Conservation (phyloP, 2,113 vertebrate genomes). For the Syrmaticus mikado region DNA sequence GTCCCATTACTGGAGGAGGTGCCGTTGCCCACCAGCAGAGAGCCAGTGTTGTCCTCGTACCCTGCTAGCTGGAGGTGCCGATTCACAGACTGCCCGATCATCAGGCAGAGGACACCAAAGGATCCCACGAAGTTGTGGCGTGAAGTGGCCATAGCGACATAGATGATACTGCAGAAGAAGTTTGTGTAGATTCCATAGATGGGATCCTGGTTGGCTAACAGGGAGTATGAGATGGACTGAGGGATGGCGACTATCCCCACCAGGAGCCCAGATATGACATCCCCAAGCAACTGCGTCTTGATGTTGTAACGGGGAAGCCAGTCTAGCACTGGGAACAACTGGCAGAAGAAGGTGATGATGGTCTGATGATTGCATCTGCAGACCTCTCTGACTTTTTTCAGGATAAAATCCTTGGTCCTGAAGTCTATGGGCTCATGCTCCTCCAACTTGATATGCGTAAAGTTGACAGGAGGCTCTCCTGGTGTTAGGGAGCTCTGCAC, state of each 20-base stretch:
- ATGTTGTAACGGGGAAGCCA: conserved; percentile 61
- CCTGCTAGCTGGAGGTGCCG: conserved; percentile 69
- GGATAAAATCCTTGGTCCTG: conserved; percentile 26
- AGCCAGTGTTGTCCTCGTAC: neutral
- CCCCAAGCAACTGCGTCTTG: conserved; percentile 48
- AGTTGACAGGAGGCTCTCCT: neutral
- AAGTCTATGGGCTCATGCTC: neutral
- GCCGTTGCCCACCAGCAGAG: neutral
- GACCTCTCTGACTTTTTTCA: neutral
- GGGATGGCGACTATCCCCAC: conserved; percentile 72
- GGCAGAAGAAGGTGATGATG: neutral
- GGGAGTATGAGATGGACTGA: conserved; percentile 73
- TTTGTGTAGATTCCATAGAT: conserved; percentile 76
- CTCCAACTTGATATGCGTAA: conserved; percentile 26
- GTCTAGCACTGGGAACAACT: conserved; percentile 50
- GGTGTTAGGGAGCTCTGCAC: neutral
- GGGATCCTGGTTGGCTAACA: conserved; percentile 72
- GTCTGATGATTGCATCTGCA: neutral
- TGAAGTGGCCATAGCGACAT: conserved; percentile 49
- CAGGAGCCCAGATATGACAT: conserved; percentile 67
- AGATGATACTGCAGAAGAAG: conserved; percentile 75
- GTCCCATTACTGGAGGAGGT: conserved; percentile 15
- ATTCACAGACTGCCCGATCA: conserved; percentile 71
- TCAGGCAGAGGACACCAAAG: conserved; percentile 69
- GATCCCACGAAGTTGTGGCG: conserved; percentile 66